Evolutionary conservation across 2,797 vertebrate species (phyloP).

Genomic region (Erethizon dorsatum): DNA sequence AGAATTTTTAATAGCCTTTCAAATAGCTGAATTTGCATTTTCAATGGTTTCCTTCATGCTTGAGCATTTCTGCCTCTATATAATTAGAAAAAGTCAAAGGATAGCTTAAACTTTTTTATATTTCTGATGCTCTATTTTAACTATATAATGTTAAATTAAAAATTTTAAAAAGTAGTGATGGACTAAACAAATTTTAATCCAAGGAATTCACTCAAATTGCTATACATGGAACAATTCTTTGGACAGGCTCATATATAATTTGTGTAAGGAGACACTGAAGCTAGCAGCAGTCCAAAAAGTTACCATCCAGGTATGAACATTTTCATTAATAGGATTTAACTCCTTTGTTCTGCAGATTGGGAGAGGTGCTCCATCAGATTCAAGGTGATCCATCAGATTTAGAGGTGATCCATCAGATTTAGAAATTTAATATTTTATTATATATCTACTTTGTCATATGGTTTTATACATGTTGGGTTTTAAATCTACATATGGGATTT

Average conservation of each 20-base stretch:
- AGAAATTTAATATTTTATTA: constrained; percentile 55
- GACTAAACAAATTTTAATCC: constrained; percentile 49
- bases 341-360: neutral
- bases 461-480: constrained; percentile 27
- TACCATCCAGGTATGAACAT: neutral
- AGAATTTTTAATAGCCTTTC: constrained; percentile 77
- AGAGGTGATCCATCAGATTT: constrained; percentile 6
- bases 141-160: constrained; percentile 48
- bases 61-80: constrained; percentile 54
- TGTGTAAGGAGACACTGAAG: neutral
- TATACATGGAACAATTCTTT: constrained; percentile 26
- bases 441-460: constrained; percentile 25
- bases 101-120: constrained; percentile 42
- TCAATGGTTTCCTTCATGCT: constrained; percentile 60
- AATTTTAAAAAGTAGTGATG: neutral
- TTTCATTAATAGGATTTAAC: constrained; percentile 35
- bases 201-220: constrained; percentile 20
- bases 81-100: constrained; percentile 75
- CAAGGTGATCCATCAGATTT: neutral
- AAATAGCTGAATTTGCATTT: constrained; percentile 77
- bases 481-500: constrained; percentile 38
- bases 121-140: constrained; percentile 35
- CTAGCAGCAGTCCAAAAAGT: neutral
- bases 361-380: neutral
- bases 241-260: neutral